Conservation (phyloP, 2,888 invertebrate genomes). For the Sericinus montela region DNA sequence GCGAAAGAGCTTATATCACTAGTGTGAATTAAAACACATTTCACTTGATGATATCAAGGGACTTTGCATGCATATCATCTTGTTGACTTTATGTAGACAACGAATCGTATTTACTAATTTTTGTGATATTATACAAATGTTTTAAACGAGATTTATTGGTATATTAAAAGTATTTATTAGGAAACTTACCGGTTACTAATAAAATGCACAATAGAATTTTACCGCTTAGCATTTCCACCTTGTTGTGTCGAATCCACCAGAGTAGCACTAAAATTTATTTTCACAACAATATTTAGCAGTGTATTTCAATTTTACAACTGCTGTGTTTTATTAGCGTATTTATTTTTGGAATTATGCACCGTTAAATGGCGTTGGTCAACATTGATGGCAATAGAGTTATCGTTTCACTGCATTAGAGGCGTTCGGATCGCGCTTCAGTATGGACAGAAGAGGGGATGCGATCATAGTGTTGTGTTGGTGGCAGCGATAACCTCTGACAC, state of each 20-base stretch:
- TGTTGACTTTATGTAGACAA: not conserved
- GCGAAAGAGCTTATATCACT: no score
- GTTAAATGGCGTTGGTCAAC: slow-evolving; percentile 28
- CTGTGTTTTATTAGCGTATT: not conserved
- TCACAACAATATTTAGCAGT: slow-evolving; percentile 16
- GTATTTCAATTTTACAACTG: not conserved
- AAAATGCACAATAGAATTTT: slow-evolving; percentile 59
- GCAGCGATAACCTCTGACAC: slow-evolving; percentile 64
- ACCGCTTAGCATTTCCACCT: slow-evolving; percentile 70
- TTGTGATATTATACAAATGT: no score
- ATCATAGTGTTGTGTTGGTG: slow-evolving; percentile 41
- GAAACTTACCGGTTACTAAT: slow-evolving; percentile 61
- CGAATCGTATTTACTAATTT: not conserved
- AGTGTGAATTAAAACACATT: not conserved
- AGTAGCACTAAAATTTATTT: slow-evolving; percentile 32
- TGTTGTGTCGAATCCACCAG: slow-evolving; percentile 38
- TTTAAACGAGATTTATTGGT: no score
- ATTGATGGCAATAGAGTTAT: slow-evolving; percentile 54
- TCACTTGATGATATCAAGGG: not conserved
- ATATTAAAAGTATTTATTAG: not conserved
- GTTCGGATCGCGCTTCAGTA: slow-evolving; percentile 37
- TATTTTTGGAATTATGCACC: slow-evolving; percentile 23
- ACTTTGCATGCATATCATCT: not conserved
- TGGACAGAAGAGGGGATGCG: slow-evolving; percentile 46
- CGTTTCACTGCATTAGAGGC: slow-evolving; percentile 57